A percentile compares a stretch with the other conserved stretches of the same genome.
Evolutionary conservation across 2,888 invertebrate genomes (phyloP).

Genomic region (Mythimna loreyi): DNA sequence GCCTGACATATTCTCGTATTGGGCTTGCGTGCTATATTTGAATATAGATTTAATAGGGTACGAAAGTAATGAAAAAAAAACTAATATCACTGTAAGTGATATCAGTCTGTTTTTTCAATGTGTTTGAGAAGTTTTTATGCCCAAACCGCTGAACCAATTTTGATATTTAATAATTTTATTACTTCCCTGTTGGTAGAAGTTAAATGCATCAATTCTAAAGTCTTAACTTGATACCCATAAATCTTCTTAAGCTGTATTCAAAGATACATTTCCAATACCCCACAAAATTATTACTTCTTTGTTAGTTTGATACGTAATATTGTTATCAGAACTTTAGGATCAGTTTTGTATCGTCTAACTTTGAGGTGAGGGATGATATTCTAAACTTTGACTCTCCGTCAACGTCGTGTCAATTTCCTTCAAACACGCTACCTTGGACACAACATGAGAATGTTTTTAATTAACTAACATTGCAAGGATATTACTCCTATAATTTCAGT

Average conservation of each 20-base stretch:
- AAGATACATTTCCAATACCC: constrained; percentile 10
- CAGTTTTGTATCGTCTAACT: constrained; percentile 32
- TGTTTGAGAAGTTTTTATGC: no score
- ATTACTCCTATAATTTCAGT: constrained; percentile 7
- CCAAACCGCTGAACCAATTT: no score
- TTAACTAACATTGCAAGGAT: constrained; percentile 38
- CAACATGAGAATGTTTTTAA: constrained; percentile 17
- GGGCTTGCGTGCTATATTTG: neutral
- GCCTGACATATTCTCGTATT: neutral
- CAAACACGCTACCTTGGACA: constrained; percentile 9
- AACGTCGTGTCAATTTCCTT: constrained; percentile 26
- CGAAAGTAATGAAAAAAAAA: neutral
- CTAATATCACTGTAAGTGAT: no score
- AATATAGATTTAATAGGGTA: neutral
- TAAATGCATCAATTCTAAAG: no score
- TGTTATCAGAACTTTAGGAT: constrained; percentile 35
- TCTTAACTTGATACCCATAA: neutral
- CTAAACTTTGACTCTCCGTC: constrained; percentile 30
- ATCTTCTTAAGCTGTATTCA: constrained; percentile 9
- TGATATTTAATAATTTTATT: no score
- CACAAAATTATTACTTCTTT: constrained; percentile 28
- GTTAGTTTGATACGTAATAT: constrained; percentile 26
- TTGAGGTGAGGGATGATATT: constrained; percentile 33
- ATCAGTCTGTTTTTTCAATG: no score
- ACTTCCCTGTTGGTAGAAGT: no score